These are phyloP conservation scores for Dendrolimus pini DNA, from an alignment of 2,888 invertebrate genomes.

Conservation along the genomic window DNA sequence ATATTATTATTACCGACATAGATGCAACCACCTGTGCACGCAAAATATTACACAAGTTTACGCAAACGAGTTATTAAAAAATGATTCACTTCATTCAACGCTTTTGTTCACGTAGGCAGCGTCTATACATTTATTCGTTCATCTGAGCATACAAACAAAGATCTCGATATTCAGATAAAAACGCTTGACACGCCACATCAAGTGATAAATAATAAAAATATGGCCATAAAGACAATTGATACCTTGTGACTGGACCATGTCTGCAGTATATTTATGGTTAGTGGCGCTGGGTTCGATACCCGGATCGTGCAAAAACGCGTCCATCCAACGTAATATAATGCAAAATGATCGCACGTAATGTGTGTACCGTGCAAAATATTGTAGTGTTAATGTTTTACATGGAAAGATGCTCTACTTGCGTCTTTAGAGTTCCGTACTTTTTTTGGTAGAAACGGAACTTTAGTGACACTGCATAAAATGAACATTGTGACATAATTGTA, in stretches of 20 bases:
- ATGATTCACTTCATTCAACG: too few species aligned
- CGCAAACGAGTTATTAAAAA: too few species aligned
- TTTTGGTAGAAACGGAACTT: too few species aligned
- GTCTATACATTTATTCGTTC: too few species aligned
- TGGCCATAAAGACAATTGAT: conserved; percentile 65
- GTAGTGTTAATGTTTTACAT: conserved; percentile 20
- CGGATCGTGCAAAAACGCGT: conserved; percentile 40
- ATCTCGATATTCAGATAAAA: conserved; percentile 31
- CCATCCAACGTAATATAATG: conserved; percentile 53
- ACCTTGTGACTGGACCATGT: conserved; percentile 52
- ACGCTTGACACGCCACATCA: conserved; percentile 41
- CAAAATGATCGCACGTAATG: conserved; percentile 64
- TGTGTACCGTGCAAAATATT: conserved; percentile 61
- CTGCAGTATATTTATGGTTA: conserved; percentile 52
- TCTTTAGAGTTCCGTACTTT: too few species aligned
- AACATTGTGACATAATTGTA: too few species aligned
- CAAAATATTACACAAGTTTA: too few species aligned
- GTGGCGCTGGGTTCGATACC: conserved; percentile 42
- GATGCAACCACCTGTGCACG: too few species aligned
- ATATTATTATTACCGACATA: too few species aligned
- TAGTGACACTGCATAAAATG: too few species aligned
- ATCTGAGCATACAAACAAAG: conserved; percentile 9
- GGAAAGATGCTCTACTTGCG: conserved; percentile 29
- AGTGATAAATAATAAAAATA: conserved; percentile 61
- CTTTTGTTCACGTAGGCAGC: too few species aligned